phyloP scores from a whole-genome alignment of 2,113 vertebrate species.

The Antigone vipio region DNA sequence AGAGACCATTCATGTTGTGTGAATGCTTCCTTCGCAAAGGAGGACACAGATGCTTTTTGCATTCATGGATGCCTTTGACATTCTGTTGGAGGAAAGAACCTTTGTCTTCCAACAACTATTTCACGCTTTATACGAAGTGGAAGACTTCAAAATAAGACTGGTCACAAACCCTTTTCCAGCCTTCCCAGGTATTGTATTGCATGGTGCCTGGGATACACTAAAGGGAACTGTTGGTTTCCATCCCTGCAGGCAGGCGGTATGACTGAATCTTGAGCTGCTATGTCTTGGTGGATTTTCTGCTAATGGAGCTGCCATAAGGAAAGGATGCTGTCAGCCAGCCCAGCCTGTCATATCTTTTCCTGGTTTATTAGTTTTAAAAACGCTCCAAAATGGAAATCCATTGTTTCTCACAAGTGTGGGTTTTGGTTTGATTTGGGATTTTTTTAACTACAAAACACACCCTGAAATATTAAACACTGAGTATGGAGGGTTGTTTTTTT shows the following conservation, averaged over 20 bases:
- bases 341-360: background rate
- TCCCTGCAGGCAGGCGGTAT: background rate
- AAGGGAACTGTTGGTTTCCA: background rate
- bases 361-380: background rate
- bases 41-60: background rate
- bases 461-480: background rate
- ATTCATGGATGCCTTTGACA: background rate
- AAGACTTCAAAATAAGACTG: background rate
- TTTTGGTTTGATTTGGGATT: background rate
- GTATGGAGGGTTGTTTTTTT: background rate
- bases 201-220: background rate
- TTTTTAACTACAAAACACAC: background rate
- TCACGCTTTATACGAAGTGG: background rate
- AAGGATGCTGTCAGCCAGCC: background rate
- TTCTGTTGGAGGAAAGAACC: background rate
- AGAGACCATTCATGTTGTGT: background rate
- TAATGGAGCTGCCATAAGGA: background rate
- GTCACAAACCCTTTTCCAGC: background rate
- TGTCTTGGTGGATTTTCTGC: background rate
- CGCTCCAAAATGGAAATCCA: background rate
- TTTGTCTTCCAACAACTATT: background rate
- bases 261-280: background rate
- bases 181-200: background rate
- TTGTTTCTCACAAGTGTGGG: background rate
- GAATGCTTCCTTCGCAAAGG: background rate